phyloP scores from a whole-genome alignment of 2,888 invertebrate genomes.

The Omphaloscelis lunosa region DNA sequence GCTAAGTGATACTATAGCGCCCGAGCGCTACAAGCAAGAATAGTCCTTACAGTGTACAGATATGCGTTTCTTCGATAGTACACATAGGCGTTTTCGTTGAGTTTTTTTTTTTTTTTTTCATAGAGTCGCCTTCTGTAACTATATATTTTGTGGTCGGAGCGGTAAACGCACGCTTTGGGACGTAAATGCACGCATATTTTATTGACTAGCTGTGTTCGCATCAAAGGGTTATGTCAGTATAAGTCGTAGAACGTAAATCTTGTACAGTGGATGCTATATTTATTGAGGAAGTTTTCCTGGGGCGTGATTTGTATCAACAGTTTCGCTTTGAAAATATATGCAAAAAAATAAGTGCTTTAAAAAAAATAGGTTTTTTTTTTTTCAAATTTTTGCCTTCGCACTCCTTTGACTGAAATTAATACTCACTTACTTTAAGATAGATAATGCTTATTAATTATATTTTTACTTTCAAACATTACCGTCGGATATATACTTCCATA shows the following conservation, averaged over 20 bases:
- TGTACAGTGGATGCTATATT: conserved; percentile 29
- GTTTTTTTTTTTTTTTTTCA: not conserved
- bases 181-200: conserved; percentile 57
- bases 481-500: too few species aligned
- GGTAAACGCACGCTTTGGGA: conserved; percentile 38
- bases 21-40: too few species aligned
- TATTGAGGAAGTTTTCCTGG: conserved; percentile 40
- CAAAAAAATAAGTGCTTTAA: conserved; percentile 6
- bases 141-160: not conserved
- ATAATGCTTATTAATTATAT: too few species aligned
- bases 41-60: too few species aligned
- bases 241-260: conserved; percentile 40
- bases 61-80: too few species aligned
- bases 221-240: conserved; percentile 51
- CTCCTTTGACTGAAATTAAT: not conserved
- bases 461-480: not conserved
- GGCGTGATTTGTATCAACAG: conserved; percentile 50
- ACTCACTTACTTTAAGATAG: not conserved
- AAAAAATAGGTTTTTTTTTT: not conserved
- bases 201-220: conserved; percentile 30
- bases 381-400: not conserved
- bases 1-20: too few species aligned
- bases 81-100: not conserved
- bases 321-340: conserved; percentile 10
- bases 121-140: not conserved